Percentiles rank a stretch among this genome's conserved stretches.
phyloP scores from a whole-genome alignment of 2,888 invertebrate species.

The Gasteruption jaculator region DNA sequence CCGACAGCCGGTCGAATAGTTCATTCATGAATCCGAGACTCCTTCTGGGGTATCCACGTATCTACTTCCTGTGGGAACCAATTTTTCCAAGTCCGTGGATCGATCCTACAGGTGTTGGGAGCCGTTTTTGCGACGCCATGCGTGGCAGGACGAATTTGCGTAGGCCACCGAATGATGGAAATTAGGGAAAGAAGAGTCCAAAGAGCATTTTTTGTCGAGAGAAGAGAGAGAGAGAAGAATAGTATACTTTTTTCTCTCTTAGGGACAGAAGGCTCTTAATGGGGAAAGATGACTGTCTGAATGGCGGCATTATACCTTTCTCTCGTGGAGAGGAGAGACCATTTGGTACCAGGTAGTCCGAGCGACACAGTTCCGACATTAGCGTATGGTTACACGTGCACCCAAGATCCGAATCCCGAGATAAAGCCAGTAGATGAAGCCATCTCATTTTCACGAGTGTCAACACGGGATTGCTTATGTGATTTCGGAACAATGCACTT shows the following conservation, averaged over 20 bases:
- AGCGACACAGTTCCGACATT: constrained; percentile 30
- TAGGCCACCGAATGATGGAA: constrained; percentile 27
- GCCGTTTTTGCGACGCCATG: no score
- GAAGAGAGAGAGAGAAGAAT: constrained; percentile 14
- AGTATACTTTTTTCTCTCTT: constrained; percentile 16
- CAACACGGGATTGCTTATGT: constrained; percentile 18
- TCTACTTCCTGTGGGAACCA: no score
- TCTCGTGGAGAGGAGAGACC: constrained; percentile 14
- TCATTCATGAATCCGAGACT: constrained; percentile 43
- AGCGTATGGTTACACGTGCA: constrained; percentile 24
- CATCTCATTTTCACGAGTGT: constrained; percentile 25
- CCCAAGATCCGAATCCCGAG: constrained; percentile 18
- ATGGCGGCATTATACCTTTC: constrained; percentile 28
- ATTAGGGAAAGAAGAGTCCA: constrained; percentile 19
- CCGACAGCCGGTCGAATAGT: constrained; percentile 37
- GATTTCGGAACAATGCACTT: no score
- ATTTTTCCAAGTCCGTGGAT: constrained; percentile 9
- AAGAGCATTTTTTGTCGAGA: constrained; percentile 9
- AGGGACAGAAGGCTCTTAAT: constrained; percentile 27
- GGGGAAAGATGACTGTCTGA: constrained; percentile 23
- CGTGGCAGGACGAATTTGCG: constrained; percentile 28
- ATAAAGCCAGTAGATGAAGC: constrained; percentile 26
- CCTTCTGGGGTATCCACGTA: no score
- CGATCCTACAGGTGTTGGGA: constrained; percentile 1
- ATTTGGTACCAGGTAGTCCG: constrained; percentile 24